A percentile compares a stretch with the other conserved stretches of the same genome.
Conservation (phyloP, 2,113 vertebrate species). For the Hirundichthys speculiger region DNA sequence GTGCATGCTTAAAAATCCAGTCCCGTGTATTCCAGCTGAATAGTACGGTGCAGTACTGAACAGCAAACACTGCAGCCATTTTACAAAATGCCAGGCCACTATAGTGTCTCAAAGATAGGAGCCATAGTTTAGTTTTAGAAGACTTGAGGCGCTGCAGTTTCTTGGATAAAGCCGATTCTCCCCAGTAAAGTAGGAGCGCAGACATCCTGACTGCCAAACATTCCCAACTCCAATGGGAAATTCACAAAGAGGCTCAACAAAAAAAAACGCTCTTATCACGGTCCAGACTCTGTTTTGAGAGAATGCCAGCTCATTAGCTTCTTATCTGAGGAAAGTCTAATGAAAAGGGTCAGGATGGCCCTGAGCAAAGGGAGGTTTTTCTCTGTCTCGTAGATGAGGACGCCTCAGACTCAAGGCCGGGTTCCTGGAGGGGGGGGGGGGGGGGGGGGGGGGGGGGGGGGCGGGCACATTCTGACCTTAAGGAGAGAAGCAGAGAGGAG, state of each 20-base stretch:
- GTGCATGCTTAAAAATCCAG: too few relatives aligned
- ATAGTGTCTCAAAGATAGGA: too few relatives aligned
- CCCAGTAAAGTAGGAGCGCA: too few relatives aligned
- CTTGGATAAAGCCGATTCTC: too few relatives aligned
- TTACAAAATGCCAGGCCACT: neutral
- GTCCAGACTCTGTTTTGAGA: constrained; percentile 32
- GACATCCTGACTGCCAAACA: too few relatives aligned
- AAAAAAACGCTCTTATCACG: neutral
- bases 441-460: too few relatives aligned
- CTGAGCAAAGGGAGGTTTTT: constrained; percentile 20
- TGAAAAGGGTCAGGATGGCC: constrained; percentile 54
- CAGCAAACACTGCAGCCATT: too few relatives aligned
- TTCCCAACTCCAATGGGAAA: too few relatives aligned
- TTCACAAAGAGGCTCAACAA: neutral
- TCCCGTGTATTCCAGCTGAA: too few relatives aligned
- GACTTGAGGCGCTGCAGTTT: too few relatives aligned
- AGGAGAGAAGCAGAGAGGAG: constrained; percentile 16
- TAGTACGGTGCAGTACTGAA: too few relatives aligned
- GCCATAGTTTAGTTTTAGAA: too few relatives aligned
- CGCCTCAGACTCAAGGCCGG: constrained; percentile 31
- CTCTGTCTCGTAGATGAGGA: constrained; percentile 38
- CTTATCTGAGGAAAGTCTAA: constrained; percentile 46
- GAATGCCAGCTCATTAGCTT: constrained; percentile 43
- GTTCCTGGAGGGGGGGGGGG: neutral
- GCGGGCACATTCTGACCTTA: constrained; percentile 33